Conservation (phyloP, 2,113 vertebrate species). For the Nesospiza acunhae region DNA sequence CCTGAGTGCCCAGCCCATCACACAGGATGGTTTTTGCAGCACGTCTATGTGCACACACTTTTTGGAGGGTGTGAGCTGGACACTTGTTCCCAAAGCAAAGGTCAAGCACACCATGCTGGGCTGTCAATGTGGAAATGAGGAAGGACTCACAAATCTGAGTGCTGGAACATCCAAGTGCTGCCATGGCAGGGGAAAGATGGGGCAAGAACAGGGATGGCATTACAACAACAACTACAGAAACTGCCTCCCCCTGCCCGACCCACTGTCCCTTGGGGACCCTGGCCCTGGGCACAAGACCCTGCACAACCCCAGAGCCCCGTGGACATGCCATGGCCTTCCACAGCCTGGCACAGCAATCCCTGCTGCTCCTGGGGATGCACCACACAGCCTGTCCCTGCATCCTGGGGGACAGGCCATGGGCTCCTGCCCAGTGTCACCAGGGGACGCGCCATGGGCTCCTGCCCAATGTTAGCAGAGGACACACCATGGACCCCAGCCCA, state of each 20-base stretch:
- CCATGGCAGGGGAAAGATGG: not conserved
- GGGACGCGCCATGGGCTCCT: accelerated
- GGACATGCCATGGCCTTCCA: not conserved
- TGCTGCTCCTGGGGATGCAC: accelerated
- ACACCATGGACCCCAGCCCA: not conserved
- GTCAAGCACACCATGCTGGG: not conserved
- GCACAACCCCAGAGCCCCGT: accelerated
- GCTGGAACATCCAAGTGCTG: not conserved
- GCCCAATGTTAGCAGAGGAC: not conserved
- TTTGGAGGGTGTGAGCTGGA: not conserved
- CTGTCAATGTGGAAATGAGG: not conserved
- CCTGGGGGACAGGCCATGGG: not conserved
- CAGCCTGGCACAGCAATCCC: not conserved
- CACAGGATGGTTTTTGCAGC: not conserved
- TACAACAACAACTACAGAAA: not conserved
- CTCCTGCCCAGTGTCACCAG: not conserved
- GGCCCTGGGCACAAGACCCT: accelerated
- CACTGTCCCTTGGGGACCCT: not conserved
- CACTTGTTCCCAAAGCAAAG: not conserved
- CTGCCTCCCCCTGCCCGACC: not conserved
- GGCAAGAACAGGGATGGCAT: not conserved
- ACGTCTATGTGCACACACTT: not conserved
- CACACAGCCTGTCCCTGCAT: not conserved
- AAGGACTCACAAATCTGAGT: not conserved
- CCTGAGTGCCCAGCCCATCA: not conserved